phyloP scores from a whole-genome alignment of 1,140 invertebrate genomes.

The Campoletis sonorensis region DNA sequence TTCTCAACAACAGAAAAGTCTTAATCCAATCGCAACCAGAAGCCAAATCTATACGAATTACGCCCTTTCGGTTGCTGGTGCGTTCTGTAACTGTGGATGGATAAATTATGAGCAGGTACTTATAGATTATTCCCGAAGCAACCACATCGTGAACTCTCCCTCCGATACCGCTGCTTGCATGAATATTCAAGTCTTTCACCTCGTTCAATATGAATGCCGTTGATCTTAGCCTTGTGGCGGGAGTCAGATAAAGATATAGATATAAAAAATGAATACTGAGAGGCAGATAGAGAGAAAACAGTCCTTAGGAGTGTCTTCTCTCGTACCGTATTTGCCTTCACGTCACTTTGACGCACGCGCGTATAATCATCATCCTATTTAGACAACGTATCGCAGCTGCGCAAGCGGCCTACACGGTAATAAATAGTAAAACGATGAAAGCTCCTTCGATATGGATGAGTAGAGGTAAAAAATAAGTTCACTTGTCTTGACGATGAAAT shows the following conservation, averaged over 20 bases:
- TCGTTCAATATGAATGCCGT: constrained; percentile 75
- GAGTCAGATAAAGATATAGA: background rate
- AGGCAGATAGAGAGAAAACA: constrained; percentile 1
- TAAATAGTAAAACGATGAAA: background rate
- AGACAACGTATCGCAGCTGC: background rate
- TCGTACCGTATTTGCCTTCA: constrained; percentile 62
- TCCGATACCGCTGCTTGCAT: constrained; percentile 64
- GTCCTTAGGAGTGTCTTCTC: constrained; percentile 51
- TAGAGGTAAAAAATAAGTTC: background rate
- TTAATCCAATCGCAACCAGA: background rate
- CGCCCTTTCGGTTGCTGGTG: background rate
- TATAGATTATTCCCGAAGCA: constrained; percentile 20
- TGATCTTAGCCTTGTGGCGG: constrained; percentile 67
- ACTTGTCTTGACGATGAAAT: too few species aligned
- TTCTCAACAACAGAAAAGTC: background rate
- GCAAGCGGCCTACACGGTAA: background rate
- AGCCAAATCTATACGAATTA: background rate
- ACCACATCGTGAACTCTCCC: constrained; percentile 2
- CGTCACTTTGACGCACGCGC: constrained; percentile 57
- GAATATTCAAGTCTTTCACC: constrained; percentile 73
- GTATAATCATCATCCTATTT: constrained; percentile 16
- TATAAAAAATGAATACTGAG: background rate
- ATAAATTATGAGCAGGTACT: constrained; percentile 1
- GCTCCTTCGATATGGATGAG: background rate
- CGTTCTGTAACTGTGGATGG: background rate